Evolutionary conservation across 2,113 vertebrate species (phyloP).

Genomic region (Phoxinus phoxinus): DNA sequence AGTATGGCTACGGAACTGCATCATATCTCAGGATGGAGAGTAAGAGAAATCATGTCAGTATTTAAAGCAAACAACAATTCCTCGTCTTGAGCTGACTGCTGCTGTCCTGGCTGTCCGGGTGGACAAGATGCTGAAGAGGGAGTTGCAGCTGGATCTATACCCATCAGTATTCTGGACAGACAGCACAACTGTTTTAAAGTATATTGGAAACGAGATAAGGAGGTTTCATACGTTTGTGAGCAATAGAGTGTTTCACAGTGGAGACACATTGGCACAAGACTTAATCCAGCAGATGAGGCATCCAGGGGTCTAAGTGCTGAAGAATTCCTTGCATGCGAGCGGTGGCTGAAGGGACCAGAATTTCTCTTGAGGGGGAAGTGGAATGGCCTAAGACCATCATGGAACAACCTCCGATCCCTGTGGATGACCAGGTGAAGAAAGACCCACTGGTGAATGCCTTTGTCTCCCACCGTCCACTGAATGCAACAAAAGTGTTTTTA

Average conservation of each 20-base stretch:
- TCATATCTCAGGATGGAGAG: conserved; percentile 30
- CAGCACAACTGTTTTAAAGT: neutral
- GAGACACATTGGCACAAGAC: neutral
- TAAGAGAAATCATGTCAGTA: neutral
- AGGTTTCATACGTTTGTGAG: neutral
- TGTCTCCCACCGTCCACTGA: neutral
- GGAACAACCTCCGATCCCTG: too few relatives aligned
- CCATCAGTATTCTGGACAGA: neutral
- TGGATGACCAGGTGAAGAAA: neutral
- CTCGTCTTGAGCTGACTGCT: neutral
- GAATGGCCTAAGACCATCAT: too few relatives aligned
- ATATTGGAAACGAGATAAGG: neutral
- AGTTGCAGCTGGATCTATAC: neutral
- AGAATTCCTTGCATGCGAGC: neutral
- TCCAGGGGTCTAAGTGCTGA: neutral
- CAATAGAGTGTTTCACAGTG: neutral
- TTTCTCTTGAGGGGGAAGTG: too few relatives aligned
- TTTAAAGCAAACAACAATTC: neutral
- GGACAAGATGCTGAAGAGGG: neutral
- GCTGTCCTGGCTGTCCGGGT: neutral
- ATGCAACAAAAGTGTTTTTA: neutral
- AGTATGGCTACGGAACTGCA: conserved; percentile 23
- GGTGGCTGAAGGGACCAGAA: too few relatives aligned
- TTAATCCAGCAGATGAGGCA: neutral
- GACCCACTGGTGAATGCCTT: neutral